A percentile compares a stretch with the other conserved stretches of the same genome.
These are phyloP conservation scores for Sterrhoptilus dennistouni DNA, from an alignment of 2,113 vertebrate genomes.

Conservation along the genomic window DNA sequence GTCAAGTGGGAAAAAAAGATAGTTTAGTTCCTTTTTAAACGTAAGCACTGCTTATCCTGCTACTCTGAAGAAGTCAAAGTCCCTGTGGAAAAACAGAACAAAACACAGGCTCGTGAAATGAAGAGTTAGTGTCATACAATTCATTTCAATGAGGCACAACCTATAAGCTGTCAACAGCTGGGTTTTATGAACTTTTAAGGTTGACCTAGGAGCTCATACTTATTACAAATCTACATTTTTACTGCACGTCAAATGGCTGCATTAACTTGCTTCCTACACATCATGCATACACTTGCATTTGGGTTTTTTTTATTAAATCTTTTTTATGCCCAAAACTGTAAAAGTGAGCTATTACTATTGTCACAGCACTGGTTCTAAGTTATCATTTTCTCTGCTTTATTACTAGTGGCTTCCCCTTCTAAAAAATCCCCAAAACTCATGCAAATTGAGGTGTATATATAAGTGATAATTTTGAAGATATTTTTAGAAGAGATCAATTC, in stretches of 20 bases:
- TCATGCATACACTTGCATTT: not conserved
- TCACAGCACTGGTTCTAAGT: not conserved
- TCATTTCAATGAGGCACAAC: not conserved
- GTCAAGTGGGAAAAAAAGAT: not conserved
- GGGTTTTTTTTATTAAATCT: not conserved
- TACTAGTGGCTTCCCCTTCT: fast-evolving
- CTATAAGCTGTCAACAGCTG: not conserved
- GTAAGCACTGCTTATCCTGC: not conserved
- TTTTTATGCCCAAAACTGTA: not conserved
- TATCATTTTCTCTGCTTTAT: not conserved
- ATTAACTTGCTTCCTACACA: not conserved
- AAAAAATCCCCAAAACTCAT: fast-evolving
- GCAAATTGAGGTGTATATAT: not conserved
- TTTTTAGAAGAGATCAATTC: not conserved
- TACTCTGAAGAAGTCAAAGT: not conserved
- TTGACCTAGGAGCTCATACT: not conserved
- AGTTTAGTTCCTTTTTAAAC: not conserved
- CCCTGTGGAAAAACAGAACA: not conserved
- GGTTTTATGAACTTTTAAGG: not conserved
- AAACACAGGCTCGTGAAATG: not conserved
- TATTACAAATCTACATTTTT: not conserved
- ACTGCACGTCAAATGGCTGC: fast-evolving
- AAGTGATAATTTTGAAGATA: not conserved
- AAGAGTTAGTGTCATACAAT: not conserved
- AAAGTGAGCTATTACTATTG: not conserved